Base-by-base conservation (phyloP, 1,140 invertebrate species). In the Ceratosolen solmsi region DNA sequence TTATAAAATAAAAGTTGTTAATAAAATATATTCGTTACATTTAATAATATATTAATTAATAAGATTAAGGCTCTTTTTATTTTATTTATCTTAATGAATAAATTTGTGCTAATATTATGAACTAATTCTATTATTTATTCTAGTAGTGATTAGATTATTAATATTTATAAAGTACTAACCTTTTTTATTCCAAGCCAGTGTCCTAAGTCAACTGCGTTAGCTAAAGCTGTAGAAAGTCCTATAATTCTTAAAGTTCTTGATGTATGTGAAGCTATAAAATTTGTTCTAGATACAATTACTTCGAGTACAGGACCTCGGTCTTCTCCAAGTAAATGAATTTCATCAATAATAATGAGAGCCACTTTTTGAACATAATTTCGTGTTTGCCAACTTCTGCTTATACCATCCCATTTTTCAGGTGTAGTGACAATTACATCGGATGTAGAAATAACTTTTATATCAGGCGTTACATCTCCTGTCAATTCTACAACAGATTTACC, bases 341-440 rank as follows among this genome's bases (percentile, higher is more conserved):
- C 99, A 91, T 99, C 99, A 86, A 99, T 99, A 33, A 99, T 95
- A 80, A 99, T 97, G 0, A 99, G 92, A 0, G 96, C 95, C 0
- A 99, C 99, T 87, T 97, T 94, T 82, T 94, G 95, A 1, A 99
- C 98, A 88, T 99, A 99, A 90, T 95, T 96, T 84, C 99, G 94
- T 0, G 96, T 99, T 86, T 99, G 98, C 98, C 98, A 99, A 81
- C 96, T 98, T 84, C 99, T 94, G 90, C 97, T 99, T 79, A 99
- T 97, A 82, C 98, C 98, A 90, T 99, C 99, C 99, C 99, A 99
- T 91, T 99, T 99, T 92, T 99, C 99, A 0, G 99, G 99, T 0
- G 99, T 99, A 3, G 98, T 99, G 0, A 99, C 97, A 84, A 99
- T 99, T 1, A 99, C 95, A 88, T 97, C 95, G 0, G 98, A 95